Evolutionary conservation across 2,113 vertebrate genomes (phyloP).

Genomic region (Heterotis niloticus): DNA sequence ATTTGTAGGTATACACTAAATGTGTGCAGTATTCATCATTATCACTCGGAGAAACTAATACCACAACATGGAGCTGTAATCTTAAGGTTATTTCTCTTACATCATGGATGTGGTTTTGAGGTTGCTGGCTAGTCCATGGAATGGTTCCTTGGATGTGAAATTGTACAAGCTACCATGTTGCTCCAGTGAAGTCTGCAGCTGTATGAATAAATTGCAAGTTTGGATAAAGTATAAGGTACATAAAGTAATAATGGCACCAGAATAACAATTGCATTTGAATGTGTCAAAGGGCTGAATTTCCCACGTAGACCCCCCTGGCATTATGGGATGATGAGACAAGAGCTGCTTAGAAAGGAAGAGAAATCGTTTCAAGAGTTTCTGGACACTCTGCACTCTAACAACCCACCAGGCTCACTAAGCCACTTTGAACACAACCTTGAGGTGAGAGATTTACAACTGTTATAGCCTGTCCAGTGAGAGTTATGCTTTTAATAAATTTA

Average conservation of each 20-base stretch:
- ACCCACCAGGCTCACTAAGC: conserved; percentile 73
- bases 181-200: too few species aligned
- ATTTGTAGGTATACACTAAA: background rate
- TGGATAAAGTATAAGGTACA: too few species aligned
- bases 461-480: background rate
- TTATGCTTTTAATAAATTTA: background rate
- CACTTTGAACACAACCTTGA: conserved; percentile 91
- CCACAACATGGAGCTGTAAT: too few species aligned
- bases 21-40: too few species aligned
- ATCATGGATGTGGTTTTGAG: too few species aligned
- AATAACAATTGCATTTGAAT: background rate
- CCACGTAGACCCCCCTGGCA: conserved; percentile 81
- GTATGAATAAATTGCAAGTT: too few species aligned
- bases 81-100: too few species aligned
- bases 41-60: too few species aligned
- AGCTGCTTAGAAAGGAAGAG: conserved; percentile 75
- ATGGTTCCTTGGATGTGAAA: too few species aligned
- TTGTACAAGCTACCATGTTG: too few species aligned
- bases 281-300: conserved; percentile 72
- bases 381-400: conserved; percentile 71
- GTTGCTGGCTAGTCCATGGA: too few species aligned
- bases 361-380: conserved; percentile 78
- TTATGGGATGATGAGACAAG: conserved; percentile 81
- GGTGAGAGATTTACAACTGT: conserved; percentile 54
- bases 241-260: too few species aligned